Evolutionary conservation across 2,113 vertebrate genomes (phyloP), one percentile per base, ranked within the genome.

Genomic region (Bubo blakistoni): DNA sequence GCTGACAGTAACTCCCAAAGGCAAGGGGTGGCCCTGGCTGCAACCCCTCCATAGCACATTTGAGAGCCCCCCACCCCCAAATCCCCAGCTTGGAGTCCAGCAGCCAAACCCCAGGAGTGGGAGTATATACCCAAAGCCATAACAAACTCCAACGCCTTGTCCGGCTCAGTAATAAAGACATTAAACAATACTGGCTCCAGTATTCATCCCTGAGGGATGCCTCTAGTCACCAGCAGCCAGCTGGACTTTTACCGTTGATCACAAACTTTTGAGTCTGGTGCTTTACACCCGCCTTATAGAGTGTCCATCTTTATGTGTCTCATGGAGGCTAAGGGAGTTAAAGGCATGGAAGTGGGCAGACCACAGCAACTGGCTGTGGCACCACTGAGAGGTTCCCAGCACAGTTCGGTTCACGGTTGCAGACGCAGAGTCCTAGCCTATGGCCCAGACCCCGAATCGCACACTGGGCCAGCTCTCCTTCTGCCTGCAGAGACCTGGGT

Each of bases 401-500:
- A 11, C 3, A 1, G 4, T n/a, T 51, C 2, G 2, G 57, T 38
- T 19, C 63, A 27, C n/a, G 26, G n/a, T 17, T 22, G n/a, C 54
- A 27, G 29, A 10, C 0, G 0, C 61, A 32, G 73, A 42, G 36
- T 19, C 36, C 29, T 24, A 42, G 90, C 40, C 40, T 51, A 15
- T 4, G 47, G 38, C 34, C 12, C 36, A 51, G 14, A 20, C 24
- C 42, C 44, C 3, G 0, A 25, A 40, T 11, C 2, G 1, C 40
- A 18, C 0, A 3, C 55, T 8, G 36, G 25, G 16, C 7, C 36
- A 38, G 14, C 49, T 40, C 30, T 71, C 16, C 40, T 51, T n/a
- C 46, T 42, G 42, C 61, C 27, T 17, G 20, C 61, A 70, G 54
- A 57, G 42, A n/a, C 42, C 22, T 30, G 5, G 2, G 16, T 40